A percentile compares a stretch with the other conserved stretches of the same genome.
phyloP scores from a whole-genome alignment of 2,113 vertebrate genomes.

The Hipposideros armiger region DNA sequence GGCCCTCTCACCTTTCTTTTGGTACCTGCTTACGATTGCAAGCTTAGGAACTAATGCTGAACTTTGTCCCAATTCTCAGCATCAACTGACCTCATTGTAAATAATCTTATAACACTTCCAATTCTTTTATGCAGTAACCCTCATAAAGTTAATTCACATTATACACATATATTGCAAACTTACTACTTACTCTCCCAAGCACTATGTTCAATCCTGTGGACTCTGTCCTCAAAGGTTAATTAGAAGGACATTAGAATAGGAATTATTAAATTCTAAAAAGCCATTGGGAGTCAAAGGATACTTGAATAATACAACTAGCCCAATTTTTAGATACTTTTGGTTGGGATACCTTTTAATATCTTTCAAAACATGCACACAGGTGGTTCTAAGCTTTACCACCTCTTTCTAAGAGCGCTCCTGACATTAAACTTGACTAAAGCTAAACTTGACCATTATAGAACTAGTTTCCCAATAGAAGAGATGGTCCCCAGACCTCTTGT shows the following conservation, averaged over 20 bases:
- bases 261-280: neutral
- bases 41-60: neutral
- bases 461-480: neutral
- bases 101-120: neutral
- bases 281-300: neutral
- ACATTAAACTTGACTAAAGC: neutral
- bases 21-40: neutral
- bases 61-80: neutral
- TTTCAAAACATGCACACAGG: neutral
- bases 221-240: neutral
- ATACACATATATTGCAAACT: neutral
- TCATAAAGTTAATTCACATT: neutral
- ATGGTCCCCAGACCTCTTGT: neutral
- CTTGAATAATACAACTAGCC: neutral
- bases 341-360: neutral
- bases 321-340: neutral
- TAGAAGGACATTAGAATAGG: neutral
- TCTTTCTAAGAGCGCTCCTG: neutral
- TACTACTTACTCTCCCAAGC: neutral
- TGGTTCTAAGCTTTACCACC: neutral
- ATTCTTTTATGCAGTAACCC: neutral
- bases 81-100: neutral
- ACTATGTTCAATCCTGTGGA: neutral
- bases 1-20: neutral
- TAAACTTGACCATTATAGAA: neutral